phyloP scores from a whole-genome alignment of 2,113 vertebrate species.

The Strix uralensis region DNA sequence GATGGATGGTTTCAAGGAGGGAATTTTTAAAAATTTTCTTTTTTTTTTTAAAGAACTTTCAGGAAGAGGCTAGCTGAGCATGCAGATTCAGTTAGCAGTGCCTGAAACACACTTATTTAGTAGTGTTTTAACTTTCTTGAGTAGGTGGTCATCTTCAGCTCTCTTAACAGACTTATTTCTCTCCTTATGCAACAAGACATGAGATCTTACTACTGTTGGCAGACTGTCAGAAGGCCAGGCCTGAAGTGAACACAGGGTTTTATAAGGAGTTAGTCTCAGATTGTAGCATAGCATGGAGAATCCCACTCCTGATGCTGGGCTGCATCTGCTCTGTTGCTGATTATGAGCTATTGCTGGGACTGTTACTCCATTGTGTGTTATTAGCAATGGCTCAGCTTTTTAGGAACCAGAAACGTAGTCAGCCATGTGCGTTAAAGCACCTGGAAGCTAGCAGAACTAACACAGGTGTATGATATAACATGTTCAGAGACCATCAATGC shows the following conservation, averaged over 20 bases:
- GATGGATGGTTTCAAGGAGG: neutral
- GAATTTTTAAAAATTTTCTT: no score
- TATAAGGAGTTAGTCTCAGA: neutral
- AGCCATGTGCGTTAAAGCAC: neutral
- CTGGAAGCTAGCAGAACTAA: neutral
- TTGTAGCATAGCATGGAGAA: neutral
- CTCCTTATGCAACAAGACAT: neutral
- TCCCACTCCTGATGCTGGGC: neutral
- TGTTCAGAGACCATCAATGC: neutral
- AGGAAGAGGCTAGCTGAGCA: neutral
- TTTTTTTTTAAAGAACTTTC: neutral
- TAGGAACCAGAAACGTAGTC: neutral
- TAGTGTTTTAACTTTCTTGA: neutral
- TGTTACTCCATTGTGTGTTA: neutral
- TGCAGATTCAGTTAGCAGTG: neutral
- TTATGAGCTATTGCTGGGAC: neutral
- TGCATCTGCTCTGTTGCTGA: neutral
- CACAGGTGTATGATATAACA: fast-evolving
- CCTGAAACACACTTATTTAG: neutral
- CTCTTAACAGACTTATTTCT: neutral
- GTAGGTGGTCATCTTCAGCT: neutral
- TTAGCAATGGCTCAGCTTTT: neutral
- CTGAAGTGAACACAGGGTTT: neutral
- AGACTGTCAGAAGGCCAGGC: neutral
- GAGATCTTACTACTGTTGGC: neutral